A percentile compares a stretch with the other conserved stretches of the same genome.
phyloP scores from a whole-genome alignment of 2,113 vertebrate genomes.

The Cavia porcellus region DNA sequence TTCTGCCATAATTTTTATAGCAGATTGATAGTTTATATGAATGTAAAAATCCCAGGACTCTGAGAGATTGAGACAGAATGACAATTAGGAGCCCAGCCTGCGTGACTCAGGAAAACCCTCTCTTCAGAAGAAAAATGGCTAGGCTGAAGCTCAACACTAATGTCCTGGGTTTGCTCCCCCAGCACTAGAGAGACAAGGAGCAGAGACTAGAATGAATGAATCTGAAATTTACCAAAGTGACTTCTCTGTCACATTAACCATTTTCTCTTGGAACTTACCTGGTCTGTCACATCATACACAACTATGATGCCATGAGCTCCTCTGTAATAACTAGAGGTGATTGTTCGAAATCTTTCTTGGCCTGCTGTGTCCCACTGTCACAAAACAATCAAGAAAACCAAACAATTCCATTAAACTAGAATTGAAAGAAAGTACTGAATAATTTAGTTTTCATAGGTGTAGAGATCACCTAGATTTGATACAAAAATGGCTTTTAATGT shows the following conservation, averaged over 20 bases:
- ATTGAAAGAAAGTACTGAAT: neutral
- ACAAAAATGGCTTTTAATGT: neutral
- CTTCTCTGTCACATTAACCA: neutral
- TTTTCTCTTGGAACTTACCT: constrained; percentile 88
- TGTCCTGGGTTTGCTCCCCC: neutral
- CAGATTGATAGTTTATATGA: neutral
- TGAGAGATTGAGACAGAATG: neutral
- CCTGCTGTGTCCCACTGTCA: constrained; percentile 98
- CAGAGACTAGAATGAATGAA: neutral
- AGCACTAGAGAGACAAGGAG: neutral
- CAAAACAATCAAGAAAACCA: constrained; percentile 73
- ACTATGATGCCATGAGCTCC: constrained; percentile 99
- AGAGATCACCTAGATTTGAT: neutral
- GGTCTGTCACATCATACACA: constrained; percentile 98
- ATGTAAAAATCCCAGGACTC: neutral
- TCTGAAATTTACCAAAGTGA: neutral
- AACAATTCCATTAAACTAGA: constrained; percentile 70
- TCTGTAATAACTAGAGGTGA: constrained; percentile 99
- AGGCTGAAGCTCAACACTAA: neutral
- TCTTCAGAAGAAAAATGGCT: neutral
- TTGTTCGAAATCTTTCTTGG: constrained; percentile 98
- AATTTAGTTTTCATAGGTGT: neutral
- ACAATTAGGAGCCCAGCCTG: neutral
- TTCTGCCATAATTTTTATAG: constrained; percentile 14
- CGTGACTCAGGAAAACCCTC: neutral